Evolutionary conservation across 2,797 vertebrate genomes (phyloP), one percentile per base, ranked within the genome.

Genomic region (Schizothorax lantsangensis): DNA sequence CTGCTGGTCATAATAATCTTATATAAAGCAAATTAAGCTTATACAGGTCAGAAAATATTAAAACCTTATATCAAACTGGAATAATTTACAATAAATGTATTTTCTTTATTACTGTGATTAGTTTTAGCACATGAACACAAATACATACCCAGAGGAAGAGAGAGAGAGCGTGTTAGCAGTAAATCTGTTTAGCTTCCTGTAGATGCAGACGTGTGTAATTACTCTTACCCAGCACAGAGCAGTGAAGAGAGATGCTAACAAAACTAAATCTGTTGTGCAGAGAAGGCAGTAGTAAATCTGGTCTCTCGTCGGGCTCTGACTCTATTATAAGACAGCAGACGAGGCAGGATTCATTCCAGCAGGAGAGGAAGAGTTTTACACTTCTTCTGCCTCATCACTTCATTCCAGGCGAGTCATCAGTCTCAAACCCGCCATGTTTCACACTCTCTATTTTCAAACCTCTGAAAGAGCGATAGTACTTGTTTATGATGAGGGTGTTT

Each of bases 211-310:
- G 14, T 38, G 26, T 84, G 38, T 49, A 64, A 75, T 84, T 47
- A 66, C 52, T 83, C 52, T 57, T n/a, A 59, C 23, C 36, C 82
- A 11, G 82, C n/a, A 14, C 38, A 64, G 74, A 52, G 72, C 40
- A 0, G 38, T 26, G 36, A 54, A 52, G 9, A n/a, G 52, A 86
- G 62, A 47, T 68, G 83, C 72, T 77, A 83, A 69, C 71, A 75
- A 6, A 59, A 40, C 52, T 36, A 14, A 19, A 64, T 92, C 92
- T 89, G 88, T 89, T 89, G 89, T 91, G 92, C 89, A 87, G 88
- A 86, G 87, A 88, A 89, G 91, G 91, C 91, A 90, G 91, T 89
- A 92, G 92, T 95, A 95, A 95, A 95, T 94, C 92, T 92, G 85
- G 84, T 84, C 79, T 84, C 79, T 78, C 69, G 4, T 84, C 45